phyloP scores from a whole-genome alignment of 2,888 invertebrate species.

The Drosophila formosana region DNA sequence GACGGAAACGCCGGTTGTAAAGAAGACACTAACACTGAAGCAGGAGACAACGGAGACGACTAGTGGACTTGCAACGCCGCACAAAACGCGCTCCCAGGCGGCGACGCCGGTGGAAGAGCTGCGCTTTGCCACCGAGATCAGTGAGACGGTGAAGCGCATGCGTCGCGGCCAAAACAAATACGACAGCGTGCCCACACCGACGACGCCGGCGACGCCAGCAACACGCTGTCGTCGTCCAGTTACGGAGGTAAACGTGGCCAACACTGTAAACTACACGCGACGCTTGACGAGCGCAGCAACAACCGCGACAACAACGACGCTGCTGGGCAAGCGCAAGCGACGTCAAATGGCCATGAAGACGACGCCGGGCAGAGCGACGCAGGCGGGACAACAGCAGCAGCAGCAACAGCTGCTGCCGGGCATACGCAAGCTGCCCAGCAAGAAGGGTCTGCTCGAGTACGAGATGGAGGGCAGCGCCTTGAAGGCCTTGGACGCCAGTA shows the following conservation, averaged over 20 bases:
- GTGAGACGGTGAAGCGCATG: constrained; percentile 84
- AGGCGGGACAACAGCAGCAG: constrained; percentile 1
- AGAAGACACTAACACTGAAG: constrained; percentile 43
- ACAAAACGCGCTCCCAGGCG: constrained; percentile 77
- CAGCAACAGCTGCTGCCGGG: constrained; percentile 44
- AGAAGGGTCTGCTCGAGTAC: constrained; percentile 82
- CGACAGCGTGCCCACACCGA: constrained; percentile 70
- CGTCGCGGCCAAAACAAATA: constrained; percentile 84
- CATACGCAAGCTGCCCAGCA: constrained; percentile 79
- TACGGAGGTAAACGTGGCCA: constrained; percentile 23
- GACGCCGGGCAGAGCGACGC: neutral
- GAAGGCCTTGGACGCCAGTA: constrained; percentile 70
- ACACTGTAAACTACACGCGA: constrained; percentile 43
- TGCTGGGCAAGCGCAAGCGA: constrained; percentile 57
- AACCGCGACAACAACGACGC: neutral
- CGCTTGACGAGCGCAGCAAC: constrained; percentile 24
- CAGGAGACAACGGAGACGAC: neutral
- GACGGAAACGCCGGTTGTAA: constrained; percentile 14
- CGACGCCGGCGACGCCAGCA: constrained; percentile 42
- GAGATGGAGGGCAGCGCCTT: constrained; percentile 77
- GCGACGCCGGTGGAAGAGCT: constrained; percentile 81
- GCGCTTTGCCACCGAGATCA: constrained; percentile 84
- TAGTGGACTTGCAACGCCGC: constrained; percentile 34
- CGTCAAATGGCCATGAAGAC: constrained; percentile 25
- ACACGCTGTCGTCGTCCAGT: constrained; percentile 56